Evolutionary conservation across 2,888 invertebrate genomes (phyloP).

Genomic region (Parthenolecanium corni): DNA sequence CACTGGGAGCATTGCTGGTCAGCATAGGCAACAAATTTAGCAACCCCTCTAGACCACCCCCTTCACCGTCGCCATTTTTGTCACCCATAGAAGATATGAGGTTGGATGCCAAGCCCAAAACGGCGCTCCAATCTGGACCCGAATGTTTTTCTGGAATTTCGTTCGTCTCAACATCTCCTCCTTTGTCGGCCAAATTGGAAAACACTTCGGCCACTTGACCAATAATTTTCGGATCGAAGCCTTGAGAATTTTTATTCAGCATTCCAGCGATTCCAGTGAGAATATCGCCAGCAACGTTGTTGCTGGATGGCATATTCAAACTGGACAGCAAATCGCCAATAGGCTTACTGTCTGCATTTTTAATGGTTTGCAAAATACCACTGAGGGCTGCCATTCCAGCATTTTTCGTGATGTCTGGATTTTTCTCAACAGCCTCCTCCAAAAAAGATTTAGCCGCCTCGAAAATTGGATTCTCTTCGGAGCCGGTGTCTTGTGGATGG

Average conservation of each 20-base stretch:
- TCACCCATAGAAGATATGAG: constrained; percentile 24
- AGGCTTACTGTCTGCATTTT: constrained; percentile 55
- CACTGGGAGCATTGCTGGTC: constrained; percentile 47
- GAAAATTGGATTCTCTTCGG: constrained; percentile 49
- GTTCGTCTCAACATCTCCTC: constrained; percentile 26
- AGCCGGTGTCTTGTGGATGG: background rate
- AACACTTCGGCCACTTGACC: constrained; percentile 48
- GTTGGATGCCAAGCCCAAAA: constrained; percentile 32
- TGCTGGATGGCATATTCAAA: constrained; percentile 12
- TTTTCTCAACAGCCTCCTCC: constrained; percentile 44
- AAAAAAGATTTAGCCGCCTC: constrained; percentile 59
- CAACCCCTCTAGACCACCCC: constrained; percentile 34
- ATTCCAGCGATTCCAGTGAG: constrained; percentile 22
- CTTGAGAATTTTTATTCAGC: constrained; percentile 28
- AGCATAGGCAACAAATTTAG: constrained; percentile 54
- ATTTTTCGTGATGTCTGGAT: constrained; percentile 37
- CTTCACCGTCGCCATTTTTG: constrained; percentile 33
- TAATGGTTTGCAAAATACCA: constrained; percentile 52
- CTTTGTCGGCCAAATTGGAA: constrained; percentile 36
- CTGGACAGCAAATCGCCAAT: constrained; percentile 35
- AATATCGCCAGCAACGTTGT: constrained; percentile 21
- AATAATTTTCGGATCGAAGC: constrained; percentile 43
- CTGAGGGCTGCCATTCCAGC: constrained; percentile 46
- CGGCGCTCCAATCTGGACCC: constrained; percentile 31
- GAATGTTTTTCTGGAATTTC: constrained; percentile 28